A percentile compares a stretch with the other conserved stretches of the same genome.
Evolutionary conservation across 2,113 vertebrate species (phyloP).

Genomic region (Marmota flaviventris): DNA sequence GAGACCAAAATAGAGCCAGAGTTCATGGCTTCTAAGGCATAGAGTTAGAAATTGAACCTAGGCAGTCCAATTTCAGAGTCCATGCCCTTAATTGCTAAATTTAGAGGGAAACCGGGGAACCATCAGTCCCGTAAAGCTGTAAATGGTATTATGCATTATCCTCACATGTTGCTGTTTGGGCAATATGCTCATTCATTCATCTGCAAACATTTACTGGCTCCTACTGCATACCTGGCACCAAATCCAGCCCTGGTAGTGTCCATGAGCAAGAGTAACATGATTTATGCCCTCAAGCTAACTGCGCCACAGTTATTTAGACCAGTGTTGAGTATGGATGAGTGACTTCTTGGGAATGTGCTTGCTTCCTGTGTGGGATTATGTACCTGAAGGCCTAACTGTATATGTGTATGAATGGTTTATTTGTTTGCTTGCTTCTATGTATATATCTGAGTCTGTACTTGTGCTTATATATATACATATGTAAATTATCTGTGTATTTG

Average conservation of each 20-base stretch:
- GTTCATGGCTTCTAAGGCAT: not conserved
- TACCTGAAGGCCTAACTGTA: not conserved
- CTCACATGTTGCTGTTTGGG: not conserved
- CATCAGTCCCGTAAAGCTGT: not conserved
- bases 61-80: not conserved
- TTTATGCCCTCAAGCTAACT: not conserved
- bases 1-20: constrained; percentile 15
- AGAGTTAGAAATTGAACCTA: constrained; percentile 42
- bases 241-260: not conserved
- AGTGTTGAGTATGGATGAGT: not conserved
- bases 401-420: not conserved
- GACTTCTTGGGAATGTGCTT: not conserved
- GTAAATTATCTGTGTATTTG: constrained; percentile 38
- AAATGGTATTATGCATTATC: not conserved
- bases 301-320: not conserved
- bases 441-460: not conserved
- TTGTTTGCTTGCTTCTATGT: not conserved
- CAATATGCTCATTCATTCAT: not conserved
- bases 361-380: not conserved
- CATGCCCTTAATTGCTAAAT: not conserved
- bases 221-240: not conserved
- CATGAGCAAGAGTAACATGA: not conserved
- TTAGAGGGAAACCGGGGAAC: not conserved
- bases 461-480: not conserved
- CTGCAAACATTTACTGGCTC: not conserved